phyloP scores from a whole-genome alignment of 30 jellyfish, hydroid and myxozoan species.

The Aurelia sp. region DNA sequence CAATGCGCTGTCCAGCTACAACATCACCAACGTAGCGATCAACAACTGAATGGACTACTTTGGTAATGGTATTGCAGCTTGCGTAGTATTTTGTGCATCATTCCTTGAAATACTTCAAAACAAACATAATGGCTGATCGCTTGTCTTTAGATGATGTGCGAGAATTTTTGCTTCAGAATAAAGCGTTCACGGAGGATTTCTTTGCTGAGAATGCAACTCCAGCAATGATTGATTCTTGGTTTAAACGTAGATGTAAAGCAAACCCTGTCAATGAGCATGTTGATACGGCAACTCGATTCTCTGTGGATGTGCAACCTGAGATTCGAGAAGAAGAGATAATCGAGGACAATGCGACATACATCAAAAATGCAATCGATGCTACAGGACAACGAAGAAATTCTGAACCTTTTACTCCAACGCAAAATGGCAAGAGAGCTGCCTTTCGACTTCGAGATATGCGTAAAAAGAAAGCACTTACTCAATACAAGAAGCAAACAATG shows the following conservation, averaged over 20 bases:
- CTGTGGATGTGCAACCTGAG: slow-evolving; percentile 45
- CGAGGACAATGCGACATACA: slow-evolving; percentile 9
- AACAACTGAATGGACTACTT: no score
- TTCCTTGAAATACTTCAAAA: neutral
- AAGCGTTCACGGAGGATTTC: slow-evolving; percentile 67
- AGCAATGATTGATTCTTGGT: slow-evolving; percentile 73
- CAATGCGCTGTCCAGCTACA: no score
- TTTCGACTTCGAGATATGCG: slow-evolving; percentile 67
- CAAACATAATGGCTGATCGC: neutral
- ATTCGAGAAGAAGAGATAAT: slow-evolving; percentile 47
- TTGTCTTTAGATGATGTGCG: slow-evolving; percentile 45
- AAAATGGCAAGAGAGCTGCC: slow-evolving; percentile 49
- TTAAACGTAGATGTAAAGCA: slow-evolving; percentile 47
- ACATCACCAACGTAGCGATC: no score
- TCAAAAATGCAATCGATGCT: neutral
- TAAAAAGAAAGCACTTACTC: slow-evolving; percentile 46
- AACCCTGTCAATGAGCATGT: slow-evolving; percentile 3
- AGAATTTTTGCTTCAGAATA: slow-evolving; percentile 48
- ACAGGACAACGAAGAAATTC: slow-evolving; percentile 41
- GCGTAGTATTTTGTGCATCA: no score
- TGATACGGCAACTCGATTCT: slow-evolving; percentile 1
- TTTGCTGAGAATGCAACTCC: slow-evolving; percentile 70
- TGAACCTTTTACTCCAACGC: slow-evolving; percentile 34
- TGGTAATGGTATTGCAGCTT: no score
- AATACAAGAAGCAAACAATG: neutral